These are phyloP conservation scores for Chymomyza fuscimana DNA, from an alignment of 2,888 invertebrate genomes.

Conservation along the genomic window DNA sequence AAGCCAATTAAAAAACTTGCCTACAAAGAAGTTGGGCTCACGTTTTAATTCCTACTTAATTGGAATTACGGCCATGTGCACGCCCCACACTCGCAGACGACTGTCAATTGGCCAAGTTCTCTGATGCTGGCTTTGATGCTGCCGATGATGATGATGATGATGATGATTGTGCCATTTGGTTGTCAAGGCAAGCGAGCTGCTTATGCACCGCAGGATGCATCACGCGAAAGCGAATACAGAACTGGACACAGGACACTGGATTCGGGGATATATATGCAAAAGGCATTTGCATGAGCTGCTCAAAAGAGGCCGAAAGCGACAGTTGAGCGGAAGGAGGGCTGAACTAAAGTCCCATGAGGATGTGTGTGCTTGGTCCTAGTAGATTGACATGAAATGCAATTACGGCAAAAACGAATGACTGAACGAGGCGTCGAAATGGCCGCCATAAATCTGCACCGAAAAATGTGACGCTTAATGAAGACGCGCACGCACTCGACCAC, in stretches of 20 bases:
- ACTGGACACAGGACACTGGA: slow-evolving; percentile 14
- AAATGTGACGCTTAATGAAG: slow-evolving; percentile 59
- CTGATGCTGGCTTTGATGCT: not conserved
- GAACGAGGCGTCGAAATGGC: slow-evolving; percentile 61
- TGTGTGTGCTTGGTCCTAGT: not conserved
- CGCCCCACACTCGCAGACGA: slow-evolving; percentile 14
- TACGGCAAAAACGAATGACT: slow-evolving; percentile 49
- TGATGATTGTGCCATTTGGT: not conserved
- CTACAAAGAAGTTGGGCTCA: slow-evolving; percentile 35
- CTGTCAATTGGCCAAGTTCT: not conserved
- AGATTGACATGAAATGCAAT: slow-evolving; percentile 73
- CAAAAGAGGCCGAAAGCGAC: slow-evolving; percentile 1
- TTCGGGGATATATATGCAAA: not conserved
- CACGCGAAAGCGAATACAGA: not conserved
- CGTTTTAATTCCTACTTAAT: slow-evolving; percentile 70
- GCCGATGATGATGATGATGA: not conserved
- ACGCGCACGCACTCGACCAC: slow-evolving; percentile 17
- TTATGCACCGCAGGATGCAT: slow-evolving; percentile 37
- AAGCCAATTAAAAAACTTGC: slow-evolving; percentile 58
- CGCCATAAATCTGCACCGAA: slow-evolving; percentile 64
- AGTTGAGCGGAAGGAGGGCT: not conserved
- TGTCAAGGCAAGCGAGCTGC: slow-evolving; percentile 32
- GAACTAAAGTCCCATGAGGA: not conserved
- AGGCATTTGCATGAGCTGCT: slow-evolving; percentile 54
- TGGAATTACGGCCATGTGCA: slow-evolving; percentile 56